Evolutionary conservation across 2,888 invertebrate genomes (phyloP), one percentile per base, ranked within the genome.

Genomic region (Autographa gamma): DNA sequence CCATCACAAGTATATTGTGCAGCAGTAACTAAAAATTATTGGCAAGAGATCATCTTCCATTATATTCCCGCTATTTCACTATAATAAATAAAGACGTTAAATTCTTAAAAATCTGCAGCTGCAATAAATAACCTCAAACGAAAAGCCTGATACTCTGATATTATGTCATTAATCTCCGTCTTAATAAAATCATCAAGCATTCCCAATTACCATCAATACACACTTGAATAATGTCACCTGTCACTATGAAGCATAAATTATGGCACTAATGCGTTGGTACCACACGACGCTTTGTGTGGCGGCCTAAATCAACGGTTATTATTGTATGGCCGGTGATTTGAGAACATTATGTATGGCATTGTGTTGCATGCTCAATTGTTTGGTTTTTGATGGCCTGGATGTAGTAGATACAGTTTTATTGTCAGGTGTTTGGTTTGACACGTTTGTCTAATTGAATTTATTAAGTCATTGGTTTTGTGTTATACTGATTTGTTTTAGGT

Each of bases 171-270:
- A 56, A 25, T 25, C 9, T 2, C 54, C 0, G 19, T 25, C 19
- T 56, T 18, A 56, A 56, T 56, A 25, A 56, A 56, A 56, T 25
- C 54, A 56, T 19, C 54, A 56, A 56, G 19, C 54, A 19, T 54
- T 67, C 16, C 19, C 60, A 66, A 34, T 63, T 31, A 63, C 48
- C 69, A 79, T 73, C 43, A 76, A 70, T 66, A 63, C 43, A 71
- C 80, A 79, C 76, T 67, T 76, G 73, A 73, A 74, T 79, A 73
- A 76, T 71, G 67, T 78, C 65, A 69, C 66, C 69, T 69, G 69
- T 69, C 70, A 62, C 63, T 64, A 73, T 76, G 56, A 56, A 52
- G 54, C 60, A 68, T 81, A 70, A 79, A 74, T 80, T 76, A 80
- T 64, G 13, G 60, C 68, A 63, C 60, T 76, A 79, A 81, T 74